Evolutionary conservation across 30 jellyfish, hydroid and myxozoan species (phyloP), one percentile per base, ranked within the genome.

Genomic region (Morbakka virulenta): DNA sequence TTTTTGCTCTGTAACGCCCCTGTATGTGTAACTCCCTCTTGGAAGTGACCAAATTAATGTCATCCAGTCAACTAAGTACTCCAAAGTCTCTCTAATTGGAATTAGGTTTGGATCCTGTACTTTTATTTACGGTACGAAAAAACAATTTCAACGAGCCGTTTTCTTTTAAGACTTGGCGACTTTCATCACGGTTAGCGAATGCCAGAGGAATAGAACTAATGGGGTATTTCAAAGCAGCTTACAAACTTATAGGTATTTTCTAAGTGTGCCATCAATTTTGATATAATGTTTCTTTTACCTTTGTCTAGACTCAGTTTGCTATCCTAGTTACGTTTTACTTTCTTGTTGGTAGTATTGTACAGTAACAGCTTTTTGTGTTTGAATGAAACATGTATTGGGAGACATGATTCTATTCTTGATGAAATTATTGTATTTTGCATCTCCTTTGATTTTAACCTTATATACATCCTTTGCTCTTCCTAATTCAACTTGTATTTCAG

Each of bases 11-110:
- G 80, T 48, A 32, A 71, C 49, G 28, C 71, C 79, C 33, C 36
- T 49, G 82, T 81, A 53, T 17, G n/a, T n/a, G n/a, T n/a, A n/a
- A n/a, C 82, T 26, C 47, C 52, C 80, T 3, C 81, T 72, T 31
- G 88, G 52, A 20, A 72, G 64, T 32, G 88, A 30, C 72, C 93
- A 4, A 52, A 81, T 57, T 52, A 77, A 24, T 50, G 93, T 88
- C 82, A 80, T 80, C 65, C 67, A 57, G 88, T 70, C 93, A 41
- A 81, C 80, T n/a, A 72, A 28, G 72, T 65, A 67, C n/a, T 87
- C 77, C 0, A 65, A 70, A 72, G 76, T 72, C 63, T n/a, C 63
- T 51, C 53, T 50, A 25, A 29, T 74, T 74, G 78, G 75, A 28
- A 74, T 74, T 74, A 4, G 0, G 72, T 28, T 72, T 47, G 84